Evolutionary conservation across 2,888 invertebrate genomes (phyloP), one percentile per base, ranked within the genome.

Genomic region (Oligia latruncula): DNA sequence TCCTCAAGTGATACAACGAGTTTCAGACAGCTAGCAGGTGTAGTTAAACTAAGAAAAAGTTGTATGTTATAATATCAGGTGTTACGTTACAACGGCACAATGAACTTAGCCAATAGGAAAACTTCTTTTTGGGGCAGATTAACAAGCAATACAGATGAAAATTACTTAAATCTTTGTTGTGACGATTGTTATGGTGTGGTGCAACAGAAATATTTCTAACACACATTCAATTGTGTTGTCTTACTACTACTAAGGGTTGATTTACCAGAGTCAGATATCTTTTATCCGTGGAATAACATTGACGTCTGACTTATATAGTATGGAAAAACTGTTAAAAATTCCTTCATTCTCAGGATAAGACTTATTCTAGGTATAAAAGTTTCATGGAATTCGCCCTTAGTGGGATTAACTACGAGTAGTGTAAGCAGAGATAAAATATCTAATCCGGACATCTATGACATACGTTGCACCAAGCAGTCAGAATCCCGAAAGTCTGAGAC

Each of bases 11-110:
- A 77, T 68, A 78, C 68, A 79, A 87, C 87, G 64, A 68, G 87
- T 87, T 82, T 71, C 74, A 64, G 65, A 84, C 75, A 60, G 72
- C 76, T 5, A 77, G 40, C 77, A 67, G 77, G 84, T 84, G 75
- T 82, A 78, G 29, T 80, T 70, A 82, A 85, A 78, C 64, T 81
- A 72, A 85, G 79, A 85, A 87, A 87, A 85, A 85, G 83, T 83
- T 77, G 80, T 77, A 55, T 77, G 70, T 76, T 85, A 67, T 71
- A 76, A 74, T 85, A 75, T 35, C 65, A 74, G 17, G 29, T 0
- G 66, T 87, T 78, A 81, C 78, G 78, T 87, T 84, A 64, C 29
- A 58, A 66, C 72, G 70, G n/a, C 35, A 75, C 55, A 80, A 70
- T 76, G 2, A 17, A 60, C 58, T 76, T 75, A 55, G 20, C 58